Evolutionary conservation across 1,140 invertebrate genomes (phyloP), one percentile per base, ranked within the genome.

Genomic region (Leptoteleia sp.): DNA sequence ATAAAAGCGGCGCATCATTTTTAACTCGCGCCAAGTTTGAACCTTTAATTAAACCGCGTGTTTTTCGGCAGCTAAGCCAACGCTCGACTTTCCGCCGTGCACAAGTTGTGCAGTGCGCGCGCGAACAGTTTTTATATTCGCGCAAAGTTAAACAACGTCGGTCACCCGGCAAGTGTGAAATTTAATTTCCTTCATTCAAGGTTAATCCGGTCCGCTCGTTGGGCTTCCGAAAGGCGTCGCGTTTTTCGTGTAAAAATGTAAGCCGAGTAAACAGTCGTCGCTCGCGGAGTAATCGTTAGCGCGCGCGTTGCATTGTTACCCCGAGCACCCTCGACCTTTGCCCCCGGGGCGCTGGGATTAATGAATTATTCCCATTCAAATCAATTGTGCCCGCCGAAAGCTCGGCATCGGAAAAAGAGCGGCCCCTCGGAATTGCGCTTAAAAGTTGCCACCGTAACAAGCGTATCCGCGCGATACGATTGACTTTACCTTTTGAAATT

Each of bases 11-110:
- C n/a, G n/a, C n/a, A n/a, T n/a, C n/a, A n/a, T n/a, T n/a, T n/a
- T n/a, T n/a, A n/a, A n/a, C n/a, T n/a, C n/a, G n/a, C n/a, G n/a
- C n/a, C n/a, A n/a, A n/a, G n/a, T n/a, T 22, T 22, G 5, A 22
- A 22, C 19, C 2, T 31, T 65, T 52, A 50, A 65, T 65, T 65
- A 65, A 65, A 52, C 13, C 29, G 13, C 27, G 4, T 64, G 33
- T 62, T 59, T 59, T 59, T 35, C 27, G 42, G 15, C 27, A n/a
- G 6, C 29, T 22, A 35, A 59, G 12, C 12, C 15, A 11, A 12
- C 11, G 4, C 40, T 33, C 12, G 38, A 43, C 27, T 40, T 42
- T 43, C 17, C 27, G 12, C 54, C 25, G 54, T 11, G 16, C 11
- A 22, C 16, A 13, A 25, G 29, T 33, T 27, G 29, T 45, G 40